Evolutionary conservation across 2,797 vertebrate genomes (phyloP), one percentile per base, ranked within the genome.

Genomic region (Odontamblyopus lacepedii): DNA sequence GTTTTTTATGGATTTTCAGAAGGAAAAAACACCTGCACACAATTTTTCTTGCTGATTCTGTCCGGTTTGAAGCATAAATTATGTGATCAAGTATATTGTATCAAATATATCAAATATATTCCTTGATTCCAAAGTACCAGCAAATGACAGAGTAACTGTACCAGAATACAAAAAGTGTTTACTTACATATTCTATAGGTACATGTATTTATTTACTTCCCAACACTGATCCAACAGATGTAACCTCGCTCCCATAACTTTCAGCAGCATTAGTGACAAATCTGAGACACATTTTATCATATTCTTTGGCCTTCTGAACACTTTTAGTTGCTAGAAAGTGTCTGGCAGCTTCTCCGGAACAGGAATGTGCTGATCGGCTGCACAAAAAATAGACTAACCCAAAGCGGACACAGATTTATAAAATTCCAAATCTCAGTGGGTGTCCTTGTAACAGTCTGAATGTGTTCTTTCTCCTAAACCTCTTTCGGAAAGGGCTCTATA

Each of bases 301-400:
- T 13, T 12, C 44, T 48, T 13, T 48, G 44, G 44, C 13, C 12
- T 27, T 23, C 56, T 9, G 23, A 55, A n/a, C 18, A 55, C 9
- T 55, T 26, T 59, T 29, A 29, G 11, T 61, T 35, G 35, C 60
- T 32, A 6, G 7, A 6, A 18, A 62, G 30, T n/a, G 3, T 8
- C 23, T 56, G 51, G 51, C 55, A 11, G 30, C 60, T 35, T 62
- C 60, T 62, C 60, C 19, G 30, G 35, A 38, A 30, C 30, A 62
- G 60, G 60, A 62, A 62, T 62, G 60, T 38, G 60, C 60, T 62
- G 60, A 62, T 62, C 16, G 2, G 60, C 60, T 35, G 60, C 29
- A 32, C 16, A 62, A 30, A 60, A 62, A 62, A 62, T 35, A 35
- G 30, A 35, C 30, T 57, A 26, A 57, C 56, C 56, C 23, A 57